Evolutionary conservation across 1,140 invertebrate species (phyloP).

Genomic region (Thaumetopoea pityocampa): DNA sequence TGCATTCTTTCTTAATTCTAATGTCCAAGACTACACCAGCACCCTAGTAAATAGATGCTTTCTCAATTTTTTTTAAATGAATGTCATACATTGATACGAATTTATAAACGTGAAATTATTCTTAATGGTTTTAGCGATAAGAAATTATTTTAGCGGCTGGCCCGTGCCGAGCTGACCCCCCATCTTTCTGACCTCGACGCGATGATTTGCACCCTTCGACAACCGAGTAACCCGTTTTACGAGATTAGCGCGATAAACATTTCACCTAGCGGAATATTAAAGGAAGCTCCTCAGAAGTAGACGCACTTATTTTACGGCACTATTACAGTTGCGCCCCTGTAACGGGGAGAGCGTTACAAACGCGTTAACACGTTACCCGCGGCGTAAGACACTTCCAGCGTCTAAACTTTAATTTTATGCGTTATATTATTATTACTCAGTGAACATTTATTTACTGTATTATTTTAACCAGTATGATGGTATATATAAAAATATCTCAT

Average conservation of each 20-base stretch:
- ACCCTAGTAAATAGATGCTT: slow-evolving; percentile 46
- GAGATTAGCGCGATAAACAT: slow-evolving; percentile 40
- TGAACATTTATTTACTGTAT: too few species aligned
- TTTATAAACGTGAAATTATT: slow-evolving; percentile 25
- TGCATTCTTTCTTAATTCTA: slow-evolving; percentile 29
- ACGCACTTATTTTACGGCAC: slow-evolving; percentile 18
- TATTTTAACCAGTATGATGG: too few species aligned
- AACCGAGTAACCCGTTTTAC: slow-evolving; percentile 59
- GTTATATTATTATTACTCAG: too few species aligned
- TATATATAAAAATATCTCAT: too few species aligned
- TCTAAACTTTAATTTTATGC: slow-evolving; percentile 19
- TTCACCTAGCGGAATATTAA: slow-evolving; percentile 33
- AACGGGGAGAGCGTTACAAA: slow-evolving; percentile 10
- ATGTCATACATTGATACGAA: slow-evolving; percentile 28
- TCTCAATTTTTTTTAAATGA: slow-evolving; percentile 44
- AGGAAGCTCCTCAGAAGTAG: slow-evolving; percentile 17
- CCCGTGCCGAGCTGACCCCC: slow-evolving; percentile 45
- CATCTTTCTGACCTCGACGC: slow-evolving; percentile 51
- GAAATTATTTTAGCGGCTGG: slow-evolving; percentile 49
- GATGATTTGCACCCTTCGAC: slow-evolving; percentile 50
- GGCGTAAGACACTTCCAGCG: slow-evolving; percentile 18
- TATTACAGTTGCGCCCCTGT: slow-evolving; percentile 13
- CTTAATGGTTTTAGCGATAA: slow-evolving; percentile 40
- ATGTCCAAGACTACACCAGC: slow-evolving; percentile 1
- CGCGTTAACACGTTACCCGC: slow-evolving; percentile 14